Percentiles rank a stretch among this genome's conserved stretches.
These are phyloP conservation scores for Tautogolabrus adspersus DNA, from an alignment of 2,113 vertebrate genomes.

Conservation along the genomic window DNA sequence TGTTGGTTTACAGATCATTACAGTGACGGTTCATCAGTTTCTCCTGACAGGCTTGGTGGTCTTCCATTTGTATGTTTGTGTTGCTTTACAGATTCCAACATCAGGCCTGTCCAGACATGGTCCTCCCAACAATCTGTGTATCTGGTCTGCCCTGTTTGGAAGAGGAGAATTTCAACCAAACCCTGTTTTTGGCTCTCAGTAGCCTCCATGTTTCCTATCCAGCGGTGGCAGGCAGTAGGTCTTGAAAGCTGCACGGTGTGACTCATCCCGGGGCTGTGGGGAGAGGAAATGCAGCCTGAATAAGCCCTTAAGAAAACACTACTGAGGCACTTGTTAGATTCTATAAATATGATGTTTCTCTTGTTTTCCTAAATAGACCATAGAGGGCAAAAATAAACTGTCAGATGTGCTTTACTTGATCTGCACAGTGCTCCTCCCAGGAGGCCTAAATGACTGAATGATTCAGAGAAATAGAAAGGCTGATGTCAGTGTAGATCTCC, in stretches of 20 bases:
- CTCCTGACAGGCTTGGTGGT: slow-evolving; percentile 19
- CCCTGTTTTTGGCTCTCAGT: slow-evolving; percentile 71
- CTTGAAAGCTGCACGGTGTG: slow-evolving; percentile 71
- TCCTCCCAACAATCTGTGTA: slow-evolving; percentile 7
- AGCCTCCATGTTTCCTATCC: slow-evolving; percentile 77
- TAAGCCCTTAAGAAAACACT: slow-evolving; percentile 5
- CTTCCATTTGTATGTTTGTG: slow-evolving; percentile 1
- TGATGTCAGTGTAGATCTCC: background rate
- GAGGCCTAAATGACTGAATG: slow-evolving; percentile 7
- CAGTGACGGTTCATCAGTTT: slow-evolving; percentile 2
- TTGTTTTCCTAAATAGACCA: background rate
- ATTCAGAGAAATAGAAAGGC: slow-evolving; percentile 17
- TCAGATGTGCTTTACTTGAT: background rate
- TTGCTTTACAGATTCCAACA: slow-evolving; percentile 6
- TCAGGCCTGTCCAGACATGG: slow-evolving; percentile 14
- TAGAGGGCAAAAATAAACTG: slow-evolving; percentile 1
- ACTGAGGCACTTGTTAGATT: slow-evolving; percentile 1
- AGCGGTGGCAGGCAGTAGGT: slow-evolving; percentile 82
- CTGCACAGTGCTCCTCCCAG: background rate
- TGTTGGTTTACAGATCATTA: slow-evolving; percentile 1
- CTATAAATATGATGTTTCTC: background rate
- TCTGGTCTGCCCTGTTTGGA: slow-evolving; percentile 25
- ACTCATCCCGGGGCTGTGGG: slow-evolving; percentile 84
- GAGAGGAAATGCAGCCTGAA: slow-evolving; percentile 48
- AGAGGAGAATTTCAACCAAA: slow-evolving; percentile 14